Evolutionary conservation across 2,888 invertebrate genomes (phyloP).

Genomic region (Sympetrum striolatum): DNA sequence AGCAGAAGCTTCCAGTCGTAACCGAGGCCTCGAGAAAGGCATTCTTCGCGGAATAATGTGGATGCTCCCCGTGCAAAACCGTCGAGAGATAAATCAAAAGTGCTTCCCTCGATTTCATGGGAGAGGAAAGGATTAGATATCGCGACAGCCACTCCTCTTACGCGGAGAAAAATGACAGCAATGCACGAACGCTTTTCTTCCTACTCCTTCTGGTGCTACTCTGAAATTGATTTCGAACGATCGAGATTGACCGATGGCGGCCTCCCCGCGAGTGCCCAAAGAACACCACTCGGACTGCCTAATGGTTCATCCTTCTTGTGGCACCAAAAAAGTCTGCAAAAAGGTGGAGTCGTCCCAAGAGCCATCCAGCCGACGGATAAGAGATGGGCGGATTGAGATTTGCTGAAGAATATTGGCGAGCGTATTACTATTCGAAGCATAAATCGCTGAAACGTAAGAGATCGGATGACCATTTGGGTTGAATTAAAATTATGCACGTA

Average conservation of each 20-base stretch:
- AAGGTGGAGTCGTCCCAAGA: slow-evolving; percentile 1
- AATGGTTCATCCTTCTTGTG: background rate
- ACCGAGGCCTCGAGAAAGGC: too few species aligned
- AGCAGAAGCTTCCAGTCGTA: too few species aligned
- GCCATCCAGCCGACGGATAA: background rate
- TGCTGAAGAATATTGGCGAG: background rate
- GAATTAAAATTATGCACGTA: too few species aligned
- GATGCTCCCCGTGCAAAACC: background rate
- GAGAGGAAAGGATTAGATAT: background rate
- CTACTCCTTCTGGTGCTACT: background rate
- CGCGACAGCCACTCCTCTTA: background rate
- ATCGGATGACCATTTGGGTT: too few species aligned
- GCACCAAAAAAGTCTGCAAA: background rate
- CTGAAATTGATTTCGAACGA: background rate
- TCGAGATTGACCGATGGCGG: background rate
- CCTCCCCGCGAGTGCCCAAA: too few species aligned
- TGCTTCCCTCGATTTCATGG: background rate
- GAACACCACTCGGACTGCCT: background rate
- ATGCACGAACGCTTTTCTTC: background rate
- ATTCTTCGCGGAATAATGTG: background rate
- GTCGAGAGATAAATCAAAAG: background rate
- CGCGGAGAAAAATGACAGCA: background rate
- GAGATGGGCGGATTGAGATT: background rate
- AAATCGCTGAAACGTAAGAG: too few species aligned
- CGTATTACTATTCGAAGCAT: background rate